Conservation (phyloP, 2,113 vertebrate species). For the Ammospiza caudacuta region DNA sequence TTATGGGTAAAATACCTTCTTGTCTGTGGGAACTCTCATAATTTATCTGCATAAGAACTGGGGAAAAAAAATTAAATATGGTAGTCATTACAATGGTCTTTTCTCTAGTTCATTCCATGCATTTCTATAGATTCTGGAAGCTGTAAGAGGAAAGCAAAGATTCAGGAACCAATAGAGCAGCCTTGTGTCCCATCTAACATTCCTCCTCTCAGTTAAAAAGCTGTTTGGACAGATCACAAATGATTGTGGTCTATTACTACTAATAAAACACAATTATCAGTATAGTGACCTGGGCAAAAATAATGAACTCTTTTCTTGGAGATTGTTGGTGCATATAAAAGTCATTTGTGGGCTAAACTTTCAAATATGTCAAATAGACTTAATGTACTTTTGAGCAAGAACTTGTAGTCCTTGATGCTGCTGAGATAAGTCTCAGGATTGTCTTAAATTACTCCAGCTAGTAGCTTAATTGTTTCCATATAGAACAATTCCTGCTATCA, state of each 20-base stretch:
- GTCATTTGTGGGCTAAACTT: not conserved
- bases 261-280: not conserved
- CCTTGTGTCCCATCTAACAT: not conserved
- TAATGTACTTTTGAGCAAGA: not conserved
- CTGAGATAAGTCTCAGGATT: slow-evolving; percentile 6
- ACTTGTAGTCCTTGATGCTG: not conserved
- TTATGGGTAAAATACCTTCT: not conserved
- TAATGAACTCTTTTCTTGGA: not conserved
- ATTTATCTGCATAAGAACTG: not conserved
- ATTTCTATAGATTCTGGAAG: not conserved
- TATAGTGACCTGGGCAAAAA: not conserved
- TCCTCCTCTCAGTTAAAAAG: not conserved
- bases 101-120: not conserved
- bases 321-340: not conserved
- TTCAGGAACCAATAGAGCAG: not conserved
- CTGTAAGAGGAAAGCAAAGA: not conserved
- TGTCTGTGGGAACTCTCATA: not conserved
- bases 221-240: not conserved
- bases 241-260: not conserved
- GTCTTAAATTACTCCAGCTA: slow-evolving; percentile 32
- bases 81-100: not conserved
- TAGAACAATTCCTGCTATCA: slow-evolving; percentile 23
- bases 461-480: slow-evolving; percentile 51
- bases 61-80: not conserved
- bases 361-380: not conserved